phyloP scores from a whole-genome alignment of 2,113 vertebrate species.

The Peucedramus taeniatus region DNA sequence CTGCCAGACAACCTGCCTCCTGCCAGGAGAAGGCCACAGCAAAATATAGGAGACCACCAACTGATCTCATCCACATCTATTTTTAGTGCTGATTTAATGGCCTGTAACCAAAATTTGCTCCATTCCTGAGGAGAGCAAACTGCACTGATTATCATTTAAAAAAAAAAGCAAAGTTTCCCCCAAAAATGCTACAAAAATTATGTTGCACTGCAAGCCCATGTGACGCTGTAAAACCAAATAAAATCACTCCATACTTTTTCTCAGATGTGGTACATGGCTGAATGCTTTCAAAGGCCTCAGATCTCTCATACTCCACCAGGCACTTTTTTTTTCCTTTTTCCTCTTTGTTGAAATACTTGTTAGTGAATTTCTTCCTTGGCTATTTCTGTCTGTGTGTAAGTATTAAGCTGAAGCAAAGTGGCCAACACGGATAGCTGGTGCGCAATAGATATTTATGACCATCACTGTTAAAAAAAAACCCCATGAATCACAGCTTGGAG shows the following conservation, averaged over 20 bases:
- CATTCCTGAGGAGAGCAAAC: conserved; percentile 38
- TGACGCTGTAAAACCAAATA: neutral
- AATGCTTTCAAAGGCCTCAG: neutral
- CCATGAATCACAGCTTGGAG: neutral
- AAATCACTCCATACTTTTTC: neutral
- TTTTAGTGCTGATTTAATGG: conserved; percentile 67
- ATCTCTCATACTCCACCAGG: neutral
- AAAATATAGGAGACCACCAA: conserved; percentile 47
- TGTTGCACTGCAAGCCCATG: neutral
- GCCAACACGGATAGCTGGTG: neutral
- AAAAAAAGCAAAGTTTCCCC: neutral
- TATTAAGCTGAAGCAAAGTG: neutral
- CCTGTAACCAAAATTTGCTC: conserved; percentile 52
- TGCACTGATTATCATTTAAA: neutral
- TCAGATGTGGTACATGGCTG: neutral
- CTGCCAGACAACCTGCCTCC: conserved; percentile 40
- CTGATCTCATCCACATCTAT: conserved; percentile 59
- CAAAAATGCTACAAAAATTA: neutral
- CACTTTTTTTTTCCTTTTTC: neutral
- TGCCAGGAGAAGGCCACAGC: conserved; percentile 30
- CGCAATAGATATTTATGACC: neutral
- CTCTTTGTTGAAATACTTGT: neutral
- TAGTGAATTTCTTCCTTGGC: neutral
- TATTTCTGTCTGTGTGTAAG: neutral
- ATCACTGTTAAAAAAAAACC: neutral